Evolutionary conservation across 2,797 vertebrate species (phyloP).

Genomic region (Vipera latastei): DNA sequence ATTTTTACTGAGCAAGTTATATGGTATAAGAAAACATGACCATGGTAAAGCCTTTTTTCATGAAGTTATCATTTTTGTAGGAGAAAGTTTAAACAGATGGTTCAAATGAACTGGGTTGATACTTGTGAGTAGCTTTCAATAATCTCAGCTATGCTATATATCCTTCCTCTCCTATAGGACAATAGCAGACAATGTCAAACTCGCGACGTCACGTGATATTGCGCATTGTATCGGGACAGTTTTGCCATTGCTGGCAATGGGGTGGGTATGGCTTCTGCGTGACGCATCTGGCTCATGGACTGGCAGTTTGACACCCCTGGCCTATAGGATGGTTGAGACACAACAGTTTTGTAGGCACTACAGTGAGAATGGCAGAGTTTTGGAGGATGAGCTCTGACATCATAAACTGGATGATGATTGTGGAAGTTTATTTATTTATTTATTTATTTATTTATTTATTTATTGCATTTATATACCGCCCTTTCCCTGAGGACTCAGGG

Average conservation of each 20-base stretch:
- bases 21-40: neutral
- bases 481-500: no score
- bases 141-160: neutral
- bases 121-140: neutral
- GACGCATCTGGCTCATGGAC: fast-evolving
- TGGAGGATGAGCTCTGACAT: neutral
- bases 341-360: neutral
- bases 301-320: no score
- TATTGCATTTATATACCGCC: no score
- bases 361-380: neutral
- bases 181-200: no score
- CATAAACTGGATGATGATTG: neutral
- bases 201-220: no score
- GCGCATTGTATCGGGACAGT: no score
- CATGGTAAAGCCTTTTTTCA: neutral
- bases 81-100: neutral
- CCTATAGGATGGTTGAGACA: neutral
- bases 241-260: no score
- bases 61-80: neutral
- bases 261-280: no score
- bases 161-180: neutral
- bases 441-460: no score
- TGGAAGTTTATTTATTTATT: no score
- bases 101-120: neutral
- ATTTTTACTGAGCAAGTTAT: neutral